Conservation (phyloP, 2,113 vertebrate genomes). For the Petromus typicus region DNA sequence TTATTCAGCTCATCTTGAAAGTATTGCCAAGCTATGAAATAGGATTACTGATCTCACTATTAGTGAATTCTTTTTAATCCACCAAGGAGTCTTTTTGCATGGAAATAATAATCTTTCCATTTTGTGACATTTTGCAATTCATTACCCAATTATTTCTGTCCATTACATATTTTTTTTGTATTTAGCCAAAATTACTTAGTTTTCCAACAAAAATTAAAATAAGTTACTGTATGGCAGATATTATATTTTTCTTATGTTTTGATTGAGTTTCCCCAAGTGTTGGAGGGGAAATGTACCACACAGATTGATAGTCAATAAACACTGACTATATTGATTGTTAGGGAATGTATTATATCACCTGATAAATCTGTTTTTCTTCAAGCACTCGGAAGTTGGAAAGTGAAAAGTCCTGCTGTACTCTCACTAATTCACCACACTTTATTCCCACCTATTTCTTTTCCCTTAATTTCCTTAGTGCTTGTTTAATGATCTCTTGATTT, state of each 20-base stretch:
- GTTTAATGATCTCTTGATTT: constrained; percentile 7
- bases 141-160: constrained; percentile 4
- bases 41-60: constrained; percentile 54
- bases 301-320: background rate
- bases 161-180: background rate
- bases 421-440: background rate
- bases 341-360: background rate
- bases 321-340: background rate
- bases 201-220: constrained; percentile 4
- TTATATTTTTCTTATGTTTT: background rate
- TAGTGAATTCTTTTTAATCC: constrained; percentile 53
- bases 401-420: background rate
- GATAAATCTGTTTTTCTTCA: background rate
- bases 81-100: background rate
- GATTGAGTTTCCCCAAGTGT: background rate
- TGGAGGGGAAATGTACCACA: background rate
- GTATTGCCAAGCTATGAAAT: constrained; percentile 44
- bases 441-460: background rate
- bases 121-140: constrained; percentile 23
- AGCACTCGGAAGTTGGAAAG: background rate
- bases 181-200: background rate
- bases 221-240: background rate
- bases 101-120: constrained; percentile 10
- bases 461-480: constrained; percentile 32
- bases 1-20: constrained; percentile 24